Percentiles rank a stretch among this genome's conserved stretches.
Conservation (phyloP, 2,797 vertebrate genomes). For the Xenentodon cancila region DNA sequence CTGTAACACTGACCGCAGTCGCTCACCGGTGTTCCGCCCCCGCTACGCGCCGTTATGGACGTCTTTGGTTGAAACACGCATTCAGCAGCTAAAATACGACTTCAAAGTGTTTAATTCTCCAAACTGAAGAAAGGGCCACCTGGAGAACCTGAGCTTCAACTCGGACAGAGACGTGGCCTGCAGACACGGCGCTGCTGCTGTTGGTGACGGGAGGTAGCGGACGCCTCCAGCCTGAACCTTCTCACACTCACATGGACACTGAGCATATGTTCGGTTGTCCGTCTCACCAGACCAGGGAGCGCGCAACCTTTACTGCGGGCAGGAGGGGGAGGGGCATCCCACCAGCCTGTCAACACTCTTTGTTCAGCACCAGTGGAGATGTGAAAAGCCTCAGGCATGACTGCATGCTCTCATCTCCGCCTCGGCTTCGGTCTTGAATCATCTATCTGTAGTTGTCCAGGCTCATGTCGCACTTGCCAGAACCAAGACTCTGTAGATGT, state of each 20-base stretch:
- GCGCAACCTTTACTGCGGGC: constrained; percentile 16
- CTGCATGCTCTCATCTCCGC: constrained; percentile 12
- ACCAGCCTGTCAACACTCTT: constrained; percentile 82
- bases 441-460: no score
- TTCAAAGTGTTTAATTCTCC: no score
- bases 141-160: no score
- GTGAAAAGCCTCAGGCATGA: constrained; percentile 17
- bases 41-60: no score
- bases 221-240: constrained; percentile 78
- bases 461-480: background rate
- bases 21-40: no score
- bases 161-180: no score
- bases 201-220: constrained; percentile 70
- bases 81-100: no score
- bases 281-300: constrained; percentile 69
- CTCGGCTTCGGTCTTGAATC: background rate
- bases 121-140: no score
- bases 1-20: no score
- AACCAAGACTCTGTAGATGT: background rate
- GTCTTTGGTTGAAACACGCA: no score
- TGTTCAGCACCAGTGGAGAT: constrained; percentile 72
- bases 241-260: constrained; percentile 87
- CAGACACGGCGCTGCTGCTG: no score
- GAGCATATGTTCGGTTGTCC: constrained; percentile 85
- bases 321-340: constrained; percentile 22